Conservation (phyloP, 2,797 vertebrate species). For the Microtus californicus region DNA sequence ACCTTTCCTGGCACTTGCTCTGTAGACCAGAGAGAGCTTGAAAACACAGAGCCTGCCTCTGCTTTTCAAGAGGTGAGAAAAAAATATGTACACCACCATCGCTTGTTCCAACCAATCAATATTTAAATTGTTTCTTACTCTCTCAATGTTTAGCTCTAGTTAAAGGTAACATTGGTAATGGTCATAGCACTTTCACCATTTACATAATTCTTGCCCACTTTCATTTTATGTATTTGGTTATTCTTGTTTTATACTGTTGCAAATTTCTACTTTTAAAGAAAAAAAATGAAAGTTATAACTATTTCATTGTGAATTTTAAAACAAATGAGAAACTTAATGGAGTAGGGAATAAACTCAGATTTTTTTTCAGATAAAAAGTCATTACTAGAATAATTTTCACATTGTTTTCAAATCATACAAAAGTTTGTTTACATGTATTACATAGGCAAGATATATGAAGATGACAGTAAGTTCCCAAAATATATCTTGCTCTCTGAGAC, state of each 20-base stretch:
- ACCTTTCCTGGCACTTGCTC: too few relatives aligned
- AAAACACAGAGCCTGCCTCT: too few relatives aligned
- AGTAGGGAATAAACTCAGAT: background rate
- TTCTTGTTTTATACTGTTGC: background rate
- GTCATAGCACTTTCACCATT: background rate
- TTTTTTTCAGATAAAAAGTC: background rate
- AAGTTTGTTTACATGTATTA: background rate
- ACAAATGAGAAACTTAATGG: background rate
- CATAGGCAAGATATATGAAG: background rate
- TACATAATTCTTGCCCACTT: background rate
- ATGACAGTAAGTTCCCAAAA: background rate
- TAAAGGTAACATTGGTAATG: background rate
- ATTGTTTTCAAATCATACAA: background rate
- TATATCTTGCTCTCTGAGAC: background rate
- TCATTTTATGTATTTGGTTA: background rate
- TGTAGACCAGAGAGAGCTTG: too few relatives aligned
- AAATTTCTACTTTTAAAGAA: background rate
- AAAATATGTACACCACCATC: too few relatives aligned
- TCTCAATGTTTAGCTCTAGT: background rate
- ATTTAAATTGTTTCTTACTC: background rate
- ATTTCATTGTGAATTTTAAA: constrained; percentile 29
- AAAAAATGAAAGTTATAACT: background rate
- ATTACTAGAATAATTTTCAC: background rate
- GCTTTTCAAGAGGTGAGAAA: too few relatives aligned
- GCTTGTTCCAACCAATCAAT: too few relatives aligned